Evolutionary conservation across 2,888 invertebrate genomes (phyloP), one percentile per base, ranked within the genome.

Genomic region (Cremastinae sp.): DNA sequence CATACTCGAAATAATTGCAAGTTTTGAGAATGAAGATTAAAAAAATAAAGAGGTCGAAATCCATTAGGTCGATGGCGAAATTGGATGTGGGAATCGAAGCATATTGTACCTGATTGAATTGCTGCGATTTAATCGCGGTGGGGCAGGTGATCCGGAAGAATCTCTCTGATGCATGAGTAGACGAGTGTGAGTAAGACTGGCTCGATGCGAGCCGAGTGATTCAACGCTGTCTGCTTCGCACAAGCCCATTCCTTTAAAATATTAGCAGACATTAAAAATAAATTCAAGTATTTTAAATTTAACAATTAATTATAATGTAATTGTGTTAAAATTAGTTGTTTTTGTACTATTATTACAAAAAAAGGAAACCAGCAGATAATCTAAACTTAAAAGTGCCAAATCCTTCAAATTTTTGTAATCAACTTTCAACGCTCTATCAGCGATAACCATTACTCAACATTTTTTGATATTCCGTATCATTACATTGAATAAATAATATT

Each of bases 221-320:
- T 95, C 95, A 90, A 97, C 94, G 84, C 97, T 96, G 90, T 98
- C 98, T 70, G 97, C 97, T 89, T 97, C 97, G 58, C 97, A 96
- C 79, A 97, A 91, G 18, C 88, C 88, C 88, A 88, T 88, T 16
- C 88, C 88, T 88, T 69, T 18, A 43, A 12, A n/a, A n/a, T 18
- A 45, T 41, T 78, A 51, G n/a, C 41, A 53, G 56, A 68, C 28
- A 53, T 22, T 39, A 68, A 45, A 20, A 45, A 58, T 28, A 22
- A 53, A 18, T 61, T 56, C n/a, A n/a, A n/a, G n/a, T n/a, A n/a
- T n/a, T n/a, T n/a, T n/a, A n/a, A n/a, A n/a, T n/a, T n/a, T n/a
- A n/a, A n/a, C n/a, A n/a, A n/a, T n/a, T n/a, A n/a, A n/a, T n/a
- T n/a, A n/a, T n/a, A n/a, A n/a, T n/a, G n/a, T n/a, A n/a, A n/a